These are phyloP conservation scores for Poliocrania exsul DNA, from an alignment of 2,797 vertebrate species.

Conservation along the genomic window DNA sequence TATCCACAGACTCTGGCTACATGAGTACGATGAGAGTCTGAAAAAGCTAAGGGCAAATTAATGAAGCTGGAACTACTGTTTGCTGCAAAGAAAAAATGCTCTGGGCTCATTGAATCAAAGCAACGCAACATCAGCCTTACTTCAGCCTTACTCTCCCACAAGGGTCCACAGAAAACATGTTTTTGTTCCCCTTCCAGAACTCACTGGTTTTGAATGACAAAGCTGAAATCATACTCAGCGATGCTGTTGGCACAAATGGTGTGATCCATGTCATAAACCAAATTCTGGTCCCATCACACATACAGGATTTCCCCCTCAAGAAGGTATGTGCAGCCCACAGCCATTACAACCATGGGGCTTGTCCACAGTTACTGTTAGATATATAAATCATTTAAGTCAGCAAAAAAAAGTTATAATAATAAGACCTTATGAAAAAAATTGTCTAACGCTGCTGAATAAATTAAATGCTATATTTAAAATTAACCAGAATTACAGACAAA, in stretches of 20 bases:
- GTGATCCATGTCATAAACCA: conserved; percentile 88
- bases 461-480: background rate
- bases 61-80: background rate
- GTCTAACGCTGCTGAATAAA: background rate
- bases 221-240: conserved; percentile 80
- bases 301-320: conserved; percentile 53
- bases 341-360: background rate
- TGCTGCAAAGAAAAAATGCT: background rate
- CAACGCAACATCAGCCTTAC: background rate
- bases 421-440: background rate
- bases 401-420: background rate
- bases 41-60: background rate
- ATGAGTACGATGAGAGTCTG: background rate
- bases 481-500: background rate
- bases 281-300: conserved; percentile 77
- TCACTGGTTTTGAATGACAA: conserved; percentile 81
- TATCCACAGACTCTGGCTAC: background rate
- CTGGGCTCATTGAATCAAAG: background rate
- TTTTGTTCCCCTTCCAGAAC: conserved; percentile 77
- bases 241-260: conserved; percentile 84
- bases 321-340: conserved; percentile 61
- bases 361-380: background rate
- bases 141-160: background rate
- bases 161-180: background rate
- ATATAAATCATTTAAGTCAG: background rate